Conservation (phyloP, 2,797 vertebrate species). For the Tympanoctomys barrerae region DNA sequence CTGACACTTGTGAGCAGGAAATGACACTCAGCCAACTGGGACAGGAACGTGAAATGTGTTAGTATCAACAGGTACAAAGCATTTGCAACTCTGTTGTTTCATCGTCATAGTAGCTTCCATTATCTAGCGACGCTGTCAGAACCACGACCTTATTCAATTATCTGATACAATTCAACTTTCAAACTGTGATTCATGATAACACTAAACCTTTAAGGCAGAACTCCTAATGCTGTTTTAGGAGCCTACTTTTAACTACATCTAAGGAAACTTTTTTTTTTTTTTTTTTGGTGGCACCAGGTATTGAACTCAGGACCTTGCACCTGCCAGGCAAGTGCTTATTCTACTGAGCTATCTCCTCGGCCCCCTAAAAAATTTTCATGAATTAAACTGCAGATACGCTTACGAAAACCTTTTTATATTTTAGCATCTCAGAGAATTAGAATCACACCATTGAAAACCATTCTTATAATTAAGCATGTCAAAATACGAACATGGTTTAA, state of each 20-base stretch:
- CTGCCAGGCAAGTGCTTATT: too few relatives aligned
- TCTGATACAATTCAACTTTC: conserved; percentile 26
- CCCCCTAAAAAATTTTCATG: neutral
- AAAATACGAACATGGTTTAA: neutral
- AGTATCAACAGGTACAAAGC: neutral
- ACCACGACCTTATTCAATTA: neutral
- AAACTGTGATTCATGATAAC: neutral
- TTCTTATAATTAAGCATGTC: conserved; percentile 25
- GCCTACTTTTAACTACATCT: neutral
- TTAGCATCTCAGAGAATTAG: conserved; percentile 14
- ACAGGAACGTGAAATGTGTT: neutral
- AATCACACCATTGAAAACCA: neutral
- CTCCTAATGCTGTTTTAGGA: neutral
- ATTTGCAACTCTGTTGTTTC: neutral
- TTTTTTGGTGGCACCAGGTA: too few relatives aligned
- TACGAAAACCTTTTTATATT: conserved; percentile 15
- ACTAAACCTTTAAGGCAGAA: neutral
- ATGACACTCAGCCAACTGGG: neutral
- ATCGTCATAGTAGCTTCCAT: neutral
- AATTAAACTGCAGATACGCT: neutral
- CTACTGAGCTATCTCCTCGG: too few relatives aligned
- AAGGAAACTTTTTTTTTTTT: neutral
- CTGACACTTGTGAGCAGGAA: neutral
- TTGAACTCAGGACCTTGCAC: too few relatives aligned
- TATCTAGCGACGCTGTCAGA: neutral